A percentile compares a stretch with the other conserved stretches of the same genome.
Evolutionary conservation across 2,888 invertebrate genomes (phyloP).

Genomic region (Kuschelorhynchus macadamiae): DNA sequence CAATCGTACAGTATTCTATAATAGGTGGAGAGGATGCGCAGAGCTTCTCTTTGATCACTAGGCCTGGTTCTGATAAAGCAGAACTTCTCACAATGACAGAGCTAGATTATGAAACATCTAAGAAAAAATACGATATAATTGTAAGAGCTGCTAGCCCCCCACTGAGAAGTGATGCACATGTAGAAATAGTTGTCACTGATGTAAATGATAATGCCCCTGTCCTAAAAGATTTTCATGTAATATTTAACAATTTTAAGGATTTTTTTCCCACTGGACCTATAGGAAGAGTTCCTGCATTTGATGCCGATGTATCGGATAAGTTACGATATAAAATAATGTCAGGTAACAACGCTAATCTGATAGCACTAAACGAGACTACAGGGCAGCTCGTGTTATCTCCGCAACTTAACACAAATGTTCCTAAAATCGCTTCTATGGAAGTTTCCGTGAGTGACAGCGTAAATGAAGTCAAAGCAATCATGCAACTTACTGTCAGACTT

Average conservation of each 20-base stretch:
- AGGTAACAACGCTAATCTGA: slow-evolving; percentile 93
- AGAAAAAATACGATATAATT: slow-evolving; percentile 90
- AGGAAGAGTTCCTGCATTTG: slow-evolving; percentile 92
- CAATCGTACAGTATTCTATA: slow-evolving; percentile 93
- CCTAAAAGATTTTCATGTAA: slow-evolving; percentile 88
- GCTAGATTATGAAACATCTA: slow-evolving; percentile 95
- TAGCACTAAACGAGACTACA: slow-evolving; percentile 85
- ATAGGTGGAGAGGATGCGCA: slow-evolving; percentile 93
- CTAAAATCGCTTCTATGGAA: slow-evolving; percentile 93
- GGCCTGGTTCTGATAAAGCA: slow-evolving; percentile 87
- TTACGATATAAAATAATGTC: slow-evolving; percentile 87
- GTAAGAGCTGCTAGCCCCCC: slow-evolving; percentile 94
- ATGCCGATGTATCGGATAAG: slow-evolving; percentile 94
- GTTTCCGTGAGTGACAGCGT: slow-evolving; percentile 94
- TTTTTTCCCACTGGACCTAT: slow-evolving; percentile 94
- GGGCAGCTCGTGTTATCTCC: slow-evolving; percentile 92
- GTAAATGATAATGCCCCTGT: slow-evolving; percentile 96
- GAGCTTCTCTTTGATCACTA: slow-evolving; percentile 85
- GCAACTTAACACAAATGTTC: slow-evolving; percentile 95
- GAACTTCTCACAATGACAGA: slow-evolving; percentile 91
- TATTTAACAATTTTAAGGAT: slow-evolving; percentile 95
- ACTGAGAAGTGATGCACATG: slow-evolving; percentile 87
- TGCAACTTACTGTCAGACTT: slow-evolving; percentile 90
- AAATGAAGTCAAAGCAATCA: slow-evolving; percentile 93
- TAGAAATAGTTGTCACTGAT: slow-evolving; percentile 91